A percentile compares a stretch with the other conserved stretches of the same genome.
Evolutionary conservation across 2,888 invertebrate genomes (phyloP).

Genomic region (Andrena dorsata): DNA sequence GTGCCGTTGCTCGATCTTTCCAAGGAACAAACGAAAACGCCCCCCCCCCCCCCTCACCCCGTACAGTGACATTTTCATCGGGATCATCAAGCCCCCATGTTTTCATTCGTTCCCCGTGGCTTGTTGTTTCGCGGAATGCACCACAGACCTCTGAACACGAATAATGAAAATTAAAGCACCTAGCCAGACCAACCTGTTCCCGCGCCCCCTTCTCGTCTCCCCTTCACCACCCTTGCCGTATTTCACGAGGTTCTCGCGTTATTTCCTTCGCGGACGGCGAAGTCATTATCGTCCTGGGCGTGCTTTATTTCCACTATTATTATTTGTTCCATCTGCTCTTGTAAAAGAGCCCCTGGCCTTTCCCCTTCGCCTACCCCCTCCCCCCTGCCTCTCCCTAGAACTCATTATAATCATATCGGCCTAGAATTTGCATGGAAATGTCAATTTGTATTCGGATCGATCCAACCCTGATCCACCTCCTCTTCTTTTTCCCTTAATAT

Average conservation of each 20-base stretch:
- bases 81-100: slow-evolving; percentile 10
- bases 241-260: not conserved
- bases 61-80: slow-evolving; percentile 2
- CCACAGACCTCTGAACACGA: slow-evolving; percentile 1
- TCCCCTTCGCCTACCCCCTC: not conserved
- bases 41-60: too few relatives aligned
- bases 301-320: slow-evolving; percentile 62
- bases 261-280: slow-evolving; percentile 16
- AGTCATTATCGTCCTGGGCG: slow-evolving; percentile 50
- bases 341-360: not conserved
- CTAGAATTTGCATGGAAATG: slow-evolving; percentile 54
- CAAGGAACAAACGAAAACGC: too few relatives aligned
- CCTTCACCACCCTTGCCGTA: not conserved
- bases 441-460: slow-evolving; percentile 55
- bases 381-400: not conserved
- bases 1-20: too few relatives aligned
- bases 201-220: not conserved
- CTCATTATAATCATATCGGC: slow-evolving; percentile 57
- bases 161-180: slow-evolving; percentile 40
- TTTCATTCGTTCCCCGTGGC: slow-evolving; percentile 12
- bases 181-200: not conserved
- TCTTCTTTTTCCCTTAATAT: slow-evolving; percentile 32
- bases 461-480: not conserved
- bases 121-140: slow-evolving; percentile 9
- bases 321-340: slow-evolving; percentile 2